Conservation (phyloP, 2,888 invertebrate genomes). For the Metacarcinus magister region DNA sequence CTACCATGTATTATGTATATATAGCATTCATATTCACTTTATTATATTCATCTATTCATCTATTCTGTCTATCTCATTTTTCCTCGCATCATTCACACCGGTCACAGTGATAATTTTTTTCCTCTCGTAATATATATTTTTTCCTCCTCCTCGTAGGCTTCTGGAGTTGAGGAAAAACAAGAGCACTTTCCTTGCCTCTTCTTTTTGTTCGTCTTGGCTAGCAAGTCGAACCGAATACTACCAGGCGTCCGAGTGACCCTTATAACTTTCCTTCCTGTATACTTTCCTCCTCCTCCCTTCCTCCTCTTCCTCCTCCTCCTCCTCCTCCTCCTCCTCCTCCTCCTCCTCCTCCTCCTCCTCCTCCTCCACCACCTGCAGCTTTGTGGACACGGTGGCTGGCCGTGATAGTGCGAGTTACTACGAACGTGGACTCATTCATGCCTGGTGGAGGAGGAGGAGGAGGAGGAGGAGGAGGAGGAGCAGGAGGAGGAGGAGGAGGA, state of each 20-base stretch:
- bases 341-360: background rate
- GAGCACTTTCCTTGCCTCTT: background rate
- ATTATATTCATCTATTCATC: background rate
- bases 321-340: background rate
- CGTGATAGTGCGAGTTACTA: constrained; percentile 80
- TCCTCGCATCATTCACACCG: background rate
- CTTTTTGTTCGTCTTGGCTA: background rate
- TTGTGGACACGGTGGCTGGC: constrained; percentile 76
- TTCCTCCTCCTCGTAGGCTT: background rate
- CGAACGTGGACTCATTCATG: constrained; percentile 73
- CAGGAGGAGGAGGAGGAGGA: background rate
- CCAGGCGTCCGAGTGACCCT: constrained; percentile 22
- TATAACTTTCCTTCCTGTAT: constrained; percentile 37
- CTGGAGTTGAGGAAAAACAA: background rate
- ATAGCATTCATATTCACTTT: background rate
- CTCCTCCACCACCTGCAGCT: constrained; percentile 32
- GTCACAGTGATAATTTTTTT: background rate
- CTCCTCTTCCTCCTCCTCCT: constrained; percentile 29
- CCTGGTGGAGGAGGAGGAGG: constrained; percentile 32
- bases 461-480: background rate
- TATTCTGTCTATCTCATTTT: background rate
- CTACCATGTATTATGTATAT: background rate
- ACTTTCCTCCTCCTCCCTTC: constrained; percentile 22
- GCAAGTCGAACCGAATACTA: background rate
- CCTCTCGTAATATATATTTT: background rate